Evolutionary conservation across 2,797 vertebrate species (phyloP).

Genomic region (Bradypus variegatus): DNA sequence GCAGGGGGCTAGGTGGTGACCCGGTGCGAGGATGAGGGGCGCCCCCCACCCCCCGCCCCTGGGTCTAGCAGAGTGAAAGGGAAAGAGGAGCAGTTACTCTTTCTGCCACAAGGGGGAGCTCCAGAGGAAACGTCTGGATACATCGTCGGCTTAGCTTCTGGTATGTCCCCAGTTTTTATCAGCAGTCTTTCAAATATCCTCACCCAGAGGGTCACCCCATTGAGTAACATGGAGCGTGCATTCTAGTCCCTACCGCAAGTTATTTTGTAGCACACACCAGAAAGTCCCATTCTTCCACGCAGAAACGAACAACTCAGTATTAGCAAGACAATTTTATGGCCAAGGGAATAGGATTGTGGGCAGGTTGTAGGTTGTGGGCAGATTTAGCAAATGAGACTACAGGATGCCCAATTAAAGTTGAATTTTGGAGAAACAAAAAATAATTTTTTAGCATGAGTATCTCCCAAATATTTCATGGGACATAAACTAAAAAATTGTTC

Average conservation of each 20-base stretch:
- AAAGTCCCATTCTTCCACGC: not conserved
- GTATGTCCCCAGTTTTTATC: not conserved
- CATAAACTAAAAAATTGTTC: not conserved
- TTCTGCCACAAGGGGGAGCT: conserved; percentile 17
- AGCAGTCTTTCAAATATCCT: not conserved
- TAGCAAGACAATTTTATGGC: not conserved
- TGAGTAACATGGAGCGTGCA: not conserved
- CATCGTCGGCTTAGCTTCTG: not conserved
- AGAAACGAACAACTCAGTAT: not conserved
- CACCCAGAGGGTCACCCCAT: not conserved
- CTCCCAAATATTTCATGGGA: not conserved
- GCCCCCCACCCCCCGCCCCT: too few relatives aligned
- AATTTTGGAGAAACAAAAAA: conserved; percentile 2
- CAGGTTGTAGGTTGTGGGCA: not conserved
- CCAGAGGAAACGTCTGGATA: not conserved
- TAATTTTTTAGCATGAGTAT: not conserved
- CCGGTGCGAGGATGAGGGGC: not conserved
- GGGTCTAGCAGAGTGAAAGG: not conserved
- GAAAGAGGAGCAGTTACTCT: not conserved
- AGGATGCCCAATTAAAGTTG: not conserved
- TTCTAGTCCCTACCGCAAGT: not conserved
- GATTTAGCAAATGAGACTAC: not conserved
- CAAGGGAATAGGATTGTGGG: not conserved
- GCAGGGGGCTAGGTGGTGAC: not conserved
- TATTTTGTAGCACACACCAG: not conserved